A percentile compares a stretch with the other conserved stretches of the same genome.
Evolutionary conservation across 2,113 vertebrate genomes (phyloP).

Genomic region (Gavia stellata): DNA sequence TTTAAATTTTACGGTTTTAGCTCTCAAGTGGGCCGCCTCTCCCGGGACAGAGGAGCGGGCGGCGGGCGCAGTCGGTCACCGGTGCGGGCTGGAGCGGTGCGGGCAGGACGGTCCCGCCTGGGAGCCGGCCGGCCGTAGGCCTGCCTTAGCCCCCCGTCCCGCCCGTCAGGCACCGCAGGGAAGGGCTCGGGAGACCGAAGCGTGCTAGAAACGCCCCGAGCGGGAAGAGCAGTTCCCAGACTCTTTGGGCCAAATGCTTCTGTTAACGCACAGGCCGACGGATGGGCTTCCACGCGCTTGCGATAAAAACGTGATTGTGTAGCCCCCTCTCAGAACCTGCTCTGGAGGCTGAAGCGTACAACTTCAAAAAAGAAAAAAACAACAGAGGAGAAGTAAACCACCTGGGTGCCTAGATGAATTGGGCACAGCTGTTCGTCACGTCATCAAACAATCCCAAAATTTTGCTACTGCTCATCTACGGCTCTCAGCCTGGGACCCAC

Average conservation of each 20-base stretch:
- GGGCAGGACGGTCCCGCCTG: neutral
- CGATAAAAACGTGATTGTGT: fast-evolving
- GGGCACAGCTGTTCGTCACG: fast-evolving
- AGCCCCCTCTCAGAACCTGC: neutral
- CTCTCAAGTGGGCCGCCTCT: neutral
- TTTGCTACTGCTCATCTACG: neutral
- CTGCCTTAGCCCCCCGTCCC: fast-evolving
- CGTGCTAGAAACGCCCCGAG: fast-evolving
- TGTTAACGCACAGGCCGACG: fast-evolving
- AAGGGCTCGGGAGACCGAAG: neutral
- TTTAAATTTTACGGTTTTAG: neutral
- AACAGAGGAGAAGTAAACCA: neutral
- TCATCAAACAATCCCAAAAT: neutral
- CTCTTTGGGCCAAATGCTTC: neutral
- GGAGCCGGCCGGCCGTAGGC: neutral
- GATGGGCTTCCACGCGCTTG: fast-evolving
- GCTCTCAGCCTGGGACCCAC: neutral
- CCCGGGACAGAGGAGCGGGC: neutral
- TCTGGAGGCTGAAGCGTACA: neutral
- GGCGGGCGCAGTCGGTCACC: neutral
- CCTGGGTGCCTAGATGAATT: neutral
- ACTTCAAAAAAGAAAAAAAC: neutral
- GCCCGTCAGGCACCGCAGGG: fast-evolving
- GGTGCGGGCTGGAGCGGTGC: too few species aligned
- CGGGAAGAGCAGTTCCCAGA: fast-evolving